Base-by-base conservation (phyloP, 2,797 vertebrate genomes). In the Darevskia mixta region DNA sequence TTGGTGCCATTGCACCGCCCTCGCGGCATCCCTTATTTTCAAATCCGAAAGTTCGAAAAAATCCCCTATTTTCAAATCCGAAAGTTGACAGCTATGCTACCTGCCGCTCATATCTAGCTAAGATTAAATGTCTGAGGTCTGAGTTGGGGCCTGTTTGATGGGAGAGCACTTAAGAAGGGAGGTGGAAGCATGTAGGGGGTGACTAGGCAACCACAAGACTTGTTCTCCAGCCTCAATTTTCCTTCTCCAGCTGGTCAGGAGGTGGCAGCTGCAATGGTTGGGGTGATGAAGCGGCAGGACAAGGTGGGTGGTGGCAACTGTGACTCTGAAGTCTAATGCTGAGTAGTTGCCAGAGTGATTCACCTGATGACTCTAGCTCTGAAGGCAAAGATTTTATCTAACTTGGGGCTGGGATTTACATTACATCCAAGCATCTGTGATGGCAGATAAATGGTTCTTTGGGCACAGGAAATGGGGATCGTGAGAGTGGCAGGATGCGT, bases 191-290 rank as follows among this genome's bases (percentile, higher is more conserved):
- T 17, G 55, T 17, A n/a, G 45, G 35, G 23, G 18, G 45, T 81
- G 64, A 82, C 49, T 82, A 43, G 67, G 78, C 67, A 81, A 81
- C 27, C 20, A 58, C 45, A 75, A 23, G n/a, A 5, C 69, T 5
- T 67, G 64, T 82, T n/a, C 17, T 15, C 73, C 55, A 87, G 29
- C 20, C 49, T 25, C 64, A 18, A 35, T 64, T 64, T 75, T 45
- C 49, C 35, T 73, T 61, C 79, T 81, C 86, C 79, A 81, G 69
- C 79, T 87, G 86, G 49, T 82, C 79, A 64, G 79, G 79, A 75
- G 79, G 69, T 87, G 79, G 79, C 86, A 87, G 66, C n/a, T 35
- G 32, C 35, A 32, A 73, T 32, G 29, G 29, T 13, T 61, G 45
- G 79, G 69, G 66, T 80, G 85, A 69, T 27, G 29, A 75, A 61